Base-by-base conservation (phyloP, 2,113 vertebrate species). In the Saimiri boliviensis region DNA sequence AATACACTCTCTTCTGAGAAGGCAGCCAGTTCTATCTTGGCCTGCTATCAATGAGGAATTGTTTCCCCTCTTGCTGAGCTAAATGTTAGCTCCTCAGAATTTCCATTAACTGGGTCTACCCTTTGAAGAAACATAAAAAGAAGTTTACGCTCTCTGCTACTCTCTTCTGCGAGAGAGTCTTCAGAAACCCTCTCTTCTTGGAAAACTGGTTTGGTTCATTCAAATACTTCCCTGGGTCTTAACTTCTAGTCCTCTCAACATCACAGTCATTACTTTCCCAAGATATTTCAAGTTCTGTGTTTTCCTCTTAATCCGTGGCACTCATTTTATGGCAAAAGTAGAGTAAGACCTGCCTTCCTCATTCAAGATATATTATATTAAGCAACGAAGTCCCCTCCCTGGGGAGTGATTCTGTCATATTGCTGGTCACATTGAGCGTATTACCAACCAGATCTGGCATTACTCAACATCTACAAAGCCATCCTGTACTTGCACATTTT, bases 341-440 rank as follows among this genome's bases (percentile, higher is more conserved):
- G 20, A 88, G 45, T 25, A 91, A 54, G 80, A 49, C 1, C 3
- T 23, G 8, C 4, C 25, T 77, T 77, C 56, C 8, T 63, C 45
- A 9, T 32, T 91, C 42, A 32, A 40, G 30, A 52, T 21, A 7
- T 0, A 35, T 16, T 32, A 2, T 54, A 25, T n/a, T 52, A 76
- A 73, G 25, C 16, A 63, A 70, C 14, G 25, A 58, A 91, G 40
- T 2, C n/a, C 37, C n/a, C 21, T 6, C 19, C 10, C 40, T 25
- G 42, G 54, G 47, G 37, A 79, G 37, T 11, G 16, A 35, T 88
- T 27, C 19, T 6, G 35, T 40, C 87, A 37, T 2, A n/a, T 0
- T 2, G 2, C 27, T 35, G 35, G n/a, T 20, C 27, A 92, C 2
- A 30, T 0, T 6, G 32, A 49, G 7, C 11, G 32, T 58, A 0